These are phyloP conservation scores for Melanotaenia pygmaea DNA, from an alignment of 2,797 vertebrate genomes.

Conservation along the genomic window DNA sequence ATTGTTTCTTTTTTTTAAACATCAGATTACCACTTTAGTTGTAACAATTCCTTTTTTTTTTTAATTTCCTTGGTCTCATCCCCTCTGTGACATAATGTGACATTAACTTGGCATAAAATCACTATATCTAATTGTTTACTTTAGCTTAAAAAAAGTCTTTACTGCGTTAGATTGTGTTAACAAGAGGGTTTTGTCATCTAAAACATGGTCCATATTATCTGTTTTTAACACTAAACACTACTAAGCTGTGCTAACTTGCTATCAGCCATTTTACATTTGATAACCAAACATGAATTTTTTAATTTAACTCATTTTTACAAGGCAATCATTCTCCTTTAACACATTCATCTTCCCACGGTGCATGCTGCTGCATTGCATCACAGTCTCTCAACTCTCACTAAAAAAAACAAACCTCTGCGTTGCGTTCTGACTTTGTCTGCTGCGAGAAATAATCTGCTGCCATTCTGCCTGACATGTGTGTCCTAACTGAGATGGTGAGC, in stretches of 20 bases:
- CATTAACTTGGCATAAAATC: no score
- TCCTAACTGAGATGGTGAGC: not conserved
- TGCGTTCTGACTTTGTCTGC: not conserved
- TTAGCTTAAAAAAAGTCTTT: no score
- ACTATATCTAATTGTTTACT: no score
- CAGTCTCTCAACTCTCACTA: not conserved
- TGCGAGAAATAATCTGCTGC: not conserved
- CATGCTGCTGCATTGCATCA: not conserved
- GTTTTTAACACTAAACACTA: not conserved
- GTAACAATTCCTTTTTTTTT: no score
- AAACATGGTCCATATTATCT: not conserved
- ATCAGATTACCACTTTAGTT: no score
- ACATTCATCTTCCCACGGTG: not conserved
- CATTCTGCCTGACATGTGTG: not conserved
- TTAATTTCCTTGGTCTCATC: no score
- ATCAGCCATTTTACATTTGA: not conserved
- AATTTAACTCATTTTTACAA: not conserved
- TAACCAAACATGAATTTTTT: not conserved
- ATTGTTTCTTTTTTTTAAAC: no score
- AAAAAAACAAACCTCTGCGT: not conserved
- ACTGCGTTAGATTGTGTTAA: no score
- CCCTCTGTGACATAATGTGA: no score
- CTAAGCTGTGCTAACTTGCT: not conserved
- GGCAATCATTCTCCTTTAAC: constrained; percentile 9
- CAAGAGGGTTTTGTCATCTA: not conserved